Evolutionary conservation across 2,113 vertebrate genomes (phyloP), one percentile per base, ranked within the genome.

Genomic region (Sylvilagus bachmani): DNA sequence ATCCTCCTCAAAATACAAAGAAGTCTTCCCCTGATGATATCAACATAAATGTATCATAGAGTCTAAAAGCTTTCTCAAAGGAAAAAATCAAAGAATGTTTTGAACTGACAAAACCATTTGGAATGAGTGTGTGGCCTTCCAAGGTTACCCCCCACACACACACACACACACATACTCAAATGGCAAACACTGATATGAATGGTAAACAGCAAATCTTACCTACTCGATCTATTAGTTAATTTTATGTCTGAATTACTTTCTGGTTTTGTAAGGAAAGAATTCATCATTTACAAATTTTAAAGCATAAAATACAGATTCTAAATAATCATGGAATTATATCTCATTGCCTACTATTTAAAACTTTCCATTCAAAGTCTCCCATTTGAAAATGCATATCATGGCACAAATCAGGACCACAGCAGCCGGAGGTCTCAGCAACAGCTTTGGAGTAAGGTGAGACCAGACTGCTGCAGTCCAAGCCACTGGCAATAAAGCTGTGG

Each of bases 341-440:
- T 90, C 55, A 86, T n/a, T n/a, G 21, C 31, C 86, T 62, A 38
- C 21, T 84, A 70, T 66, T 88, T 89, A 80, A 75, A 2, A 92
- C 27, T 78, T 90, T 92, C 87, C 62, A 94, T 83, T 87, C 94
- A 71, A 92, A 91, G n/a, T 79, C 55, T 36, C 49, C 67, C 12
- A 67, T 77, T 7, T 44, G 44, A 44, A 44, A 44, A 44, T 44
- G 44, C 44, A 44, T 7, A 44, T 44, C 44, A 44, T 44, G 44
- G 44, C 44, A 44, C 44, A 44, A 44, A 6, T 44, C 6, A 44
- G 44, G 44, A 44, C 44, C 44, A 44, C 44, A 44, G 44, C 44
- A 44, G 44, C 44, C 44, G 8, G 44, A 44, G 44, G 44, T 44
- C 44, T 44, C 44, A 44, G 44, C 44, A 44, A 44, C 44, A 44